phyloP scores from a whole-genome alignment of 1,140 invertebrate species.

The Cotesia typhae region DNA sequence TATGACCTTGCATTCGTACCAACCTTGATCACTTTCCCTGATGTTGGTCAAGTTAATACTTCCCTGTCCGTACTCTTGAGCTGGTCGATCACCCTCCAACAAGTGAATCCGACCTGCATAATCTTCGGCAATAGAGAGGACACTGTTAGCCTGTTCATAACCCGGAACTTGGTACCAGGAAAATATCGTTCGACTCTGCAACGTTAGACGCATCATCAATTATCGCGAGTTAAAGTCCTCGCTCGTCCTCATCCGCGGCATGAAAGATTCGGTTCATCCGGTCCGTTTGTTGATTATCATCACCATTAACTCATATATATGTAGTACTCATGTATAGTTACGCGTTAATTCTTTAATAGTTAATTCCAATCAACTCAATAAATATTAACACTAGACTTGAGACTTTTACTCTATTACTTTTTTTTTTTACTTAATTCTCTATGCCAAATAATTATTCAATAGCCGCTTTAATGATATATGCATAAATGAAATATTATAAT shows the following conservation, averaged over 20 bases:
- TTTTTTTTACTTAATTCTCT: no score
- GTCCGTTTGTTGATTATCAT: constrained; percentile 1
- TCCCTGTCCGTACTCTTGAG: constrained; percentile 73
- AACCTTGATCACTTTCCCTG: constrained; percentile 86
- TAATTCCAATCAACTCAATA: no score
- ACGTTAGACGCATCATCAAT: constrained; percentile 52
- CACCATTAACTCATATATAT: constrained; percentile 1
- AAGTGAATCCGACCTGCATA: constrained; percentile 80
- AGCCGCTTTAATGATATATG: no score
- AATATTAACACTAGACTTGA: no score
- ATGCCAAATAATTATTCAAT: no score
- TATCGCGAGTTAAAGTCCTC: constrained; percentile 48
- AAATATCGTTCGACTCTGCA: constrained; percentile 76
- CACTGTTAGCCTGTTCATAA: constrained; percentile 52
- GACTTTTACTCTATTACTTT: no score
- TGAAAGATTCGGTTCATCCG: constrained; percentile 33
- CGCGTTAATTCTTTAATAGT: no score
- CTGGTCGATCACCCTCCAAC: constrained; percentile 61
- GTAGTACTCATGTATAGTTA: neutral
- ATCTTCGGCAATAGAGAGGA: constrained; percentile 73
- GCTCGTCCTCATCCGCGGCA: constrained; percentile 40
- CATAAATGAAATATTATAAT: no score
- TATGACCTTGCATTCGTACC: constrained; percentile 89
- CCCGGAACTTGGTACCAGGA: constrained; percentile 78
- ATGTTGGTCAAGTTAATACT: constrained; percentile 91